These are phyloP conservation scores for Whitmania pigra DNA, from an alignment of 1,140 invertebrate species.

Conservation along the genomic window DNA sequence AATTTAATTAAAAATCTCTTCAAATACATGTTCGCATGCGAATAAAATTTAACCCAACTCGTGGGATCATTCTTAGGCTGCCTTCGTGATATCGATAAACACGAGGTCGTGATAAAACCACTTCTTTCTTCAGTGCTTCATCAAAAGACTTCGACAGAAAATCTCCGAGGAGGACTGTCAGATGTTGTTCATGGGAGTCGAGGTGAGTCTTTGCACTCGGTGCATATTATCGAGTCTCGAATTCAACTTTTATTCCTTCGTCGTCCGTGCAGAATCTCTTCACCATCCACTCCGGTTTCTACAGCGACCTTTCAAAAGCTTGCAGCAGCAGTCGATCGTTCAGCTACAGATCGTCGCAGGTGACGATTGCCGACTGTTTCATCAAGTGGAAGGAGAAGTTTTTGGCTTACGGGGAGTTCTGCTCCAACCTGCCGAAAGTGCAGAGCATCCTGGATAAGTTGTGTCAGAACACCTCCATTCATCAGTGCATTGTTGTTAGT, in stretches of 20 bases:
- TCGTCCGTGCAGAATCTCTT: conserved; percentile 55
- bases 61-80: neutral
- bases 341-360: conserved; percentile 6
- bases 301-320: conserved; percentile 62
- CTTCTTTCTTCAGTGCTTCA: conserved; percentile 3
- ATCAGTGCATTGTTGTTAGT: conserved; percentile 47
- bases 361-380: conserved; percentile 56
- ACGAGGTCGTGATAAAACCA: neutral
- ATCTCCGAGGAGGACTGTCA: conserved; percentile 10
- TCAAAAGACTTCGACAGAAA: conserved; percentile 1
- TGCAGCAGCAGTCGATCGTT: conserved; percentile 40
- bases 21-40: neutral
- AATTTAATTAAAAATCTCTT: neutral
- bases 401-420: conserved; percentile 86
- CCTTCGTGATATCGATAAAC: neutral
- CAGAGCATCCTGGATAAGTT: conserved; percentile 63
- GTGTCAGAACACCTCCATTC: conserved; percentile 49
- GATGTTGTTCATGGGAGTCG: conserved; percentile 15
- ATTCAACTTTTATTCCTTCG: neutral
- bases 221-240: neutral
- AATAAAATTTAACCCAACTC: too few relatives aligned
- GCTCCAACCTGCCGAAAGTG: conserved; percentile 72
- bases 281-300: conserved; percentile 70
- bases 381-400: conserved; percentile 76
- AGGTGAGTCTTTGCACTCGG: neutral